Evolutionary conservation across 1,140 invertebrate genomes (phyloP).

Genomic region (Papilio machaon): DNA sequence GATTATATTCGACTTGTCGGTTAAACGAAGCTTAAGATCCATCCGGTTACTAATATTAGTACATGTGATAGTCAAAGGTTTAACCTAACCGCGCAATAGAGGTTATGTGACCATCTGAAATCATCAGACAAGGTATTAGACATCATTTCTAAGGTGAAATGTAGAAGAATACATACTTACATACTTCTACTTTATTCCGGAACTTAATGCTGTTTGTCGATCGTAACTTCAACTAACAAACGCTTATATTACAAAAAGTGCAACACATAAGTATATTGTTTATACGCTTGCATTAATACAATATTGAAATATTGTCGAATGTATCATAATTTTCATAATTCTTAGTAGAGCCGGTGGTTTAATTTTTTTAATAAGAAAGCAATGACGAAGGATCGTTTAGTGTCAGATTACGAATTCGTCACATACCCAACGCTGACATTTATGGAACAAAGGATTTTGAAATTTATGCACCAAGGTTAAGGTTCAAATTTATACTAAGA

Average conservation of each 20-base stretch:
- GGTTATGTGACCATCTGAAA: not conserved
- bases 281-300: not conserved
- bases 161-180: too few species aligned
- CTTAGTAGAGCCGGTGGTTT: slow-evolving; percentile 43
- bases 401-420: slow-evolving; percentile 64
- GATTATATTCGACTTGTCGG: slow-evolving; percentile 22
- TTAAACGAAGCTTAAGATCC: not conserved
- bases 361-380: slow-evolving; percentile 58
- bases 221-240: too few species aligned
- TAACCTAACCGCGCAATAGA: not conserved
- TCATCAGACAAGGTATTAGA: too few species aligned
- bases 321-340: slow-evolving; percentile 34
- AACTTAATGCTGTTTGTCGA: too few species aligned
- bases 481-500: slow-evolving; percentile 36
- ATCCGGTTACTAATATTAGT: slow-evolving; percentile 4
- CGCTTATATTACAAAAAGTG: too few species aligned
- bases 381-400: slow-evolving; percentile 59
- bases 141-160: too few species aligned
- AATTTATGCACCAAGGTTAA: slow-evolving; percentile 42
- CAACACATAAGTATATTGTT: too few species aligned
- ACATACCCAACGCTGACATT: slow-evolving; percentile 45
- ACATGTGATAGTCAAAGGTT: not conserved
- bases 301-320: slow-evolving; percentile 23
- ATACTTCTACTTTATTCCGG: too few species aligned
- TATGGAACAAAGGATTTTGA: slow-evolving; percentile 32